Evolutionary conservation across 2,888 invertebrate genomes (phyloP).

Genomic region (Encarsia formosa): DNA sequence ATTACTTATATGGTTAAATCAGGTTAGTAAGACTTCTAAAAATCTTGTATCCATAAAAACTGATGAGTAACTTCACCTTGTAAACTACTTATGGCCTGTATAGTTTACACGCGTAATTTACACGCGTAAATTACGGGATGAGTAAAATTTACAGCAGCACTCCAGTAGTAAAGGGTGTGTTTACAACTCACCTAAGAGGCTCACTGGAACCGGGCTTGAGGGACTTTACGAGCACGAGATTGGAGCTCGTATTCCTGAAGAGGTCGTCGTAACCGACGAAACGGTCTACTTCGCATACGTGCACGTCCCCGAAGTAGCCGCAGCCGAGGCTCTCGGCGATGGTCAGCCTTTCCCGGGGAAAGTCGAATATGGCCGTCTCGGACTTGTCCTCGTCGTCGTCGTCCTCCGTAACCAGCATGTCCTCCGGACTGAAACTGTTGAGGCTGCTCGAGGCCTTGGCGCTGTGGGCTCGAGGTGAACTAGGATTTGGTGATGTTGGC

Average conservation of each 20-base stretch:
- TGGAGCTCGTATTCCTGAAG: slow-evolving; percentile 41
- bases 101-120: no score
- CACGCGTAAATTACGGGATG: no score
- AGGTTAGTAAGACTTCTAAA: no score
- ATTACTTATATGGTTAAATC: no score
- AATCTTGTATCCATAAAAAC: no score
- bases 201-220: slow-evolving; percentile 60
- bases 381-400: slow-evolving; percentile 47
- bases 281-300: slow-evolving; percentile 61
- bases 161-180: no score
- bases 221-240: slow-evolving; percentile 71
- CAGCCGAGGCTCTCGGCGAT: slow-evolving; percentile 74
- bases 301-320: slow-evolving; percentile 73
- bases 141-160: no score
- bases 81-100: no score
- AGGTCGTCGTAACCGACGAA: slow-evolving; percentile 47
- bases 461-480: slow-evolving; percentile 49
- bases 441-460: slow-evolving; percentile 50
- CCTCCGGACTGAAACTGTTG: slow-evolving; percentile 51
- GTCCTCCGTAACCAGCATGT: slow-evolving; percentile 53
- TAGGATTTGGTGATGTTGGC: slow-evolving; percentile 50
- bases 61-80: no score
- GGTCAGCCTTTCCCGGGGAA: slow-evolving; percentile 69
- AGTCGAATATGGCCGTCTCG: slow-evolving; percentile 52
- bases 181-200: slow-evolving; percentile 50